Evolutionary conservation across 2,888 invertebrate genomes (phyloP).

Genomic region (Ferrisia virgata): DNA sequence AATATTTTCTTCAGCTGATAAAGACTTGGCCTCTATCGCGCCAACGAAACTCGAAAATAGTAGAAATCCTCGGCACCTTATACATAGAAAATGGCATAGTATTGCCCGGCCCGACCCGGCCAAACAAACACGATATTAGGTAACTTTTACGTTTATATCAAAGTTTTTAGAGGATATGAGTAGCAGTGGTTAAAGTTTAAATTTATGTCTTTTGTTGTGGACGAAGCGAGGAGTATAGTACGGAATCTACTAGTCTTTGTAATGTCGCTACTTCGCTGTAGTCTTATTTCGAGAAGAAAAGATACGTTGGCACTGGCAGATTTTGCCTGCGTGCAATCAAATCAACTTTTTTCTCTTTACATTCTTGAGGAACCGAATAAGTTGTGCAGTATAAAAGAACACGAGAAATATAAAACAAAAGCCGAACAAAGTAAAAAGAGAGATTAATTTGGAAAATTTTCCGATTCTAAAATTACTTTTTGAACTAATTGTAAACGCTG

Average conservation of each 20-base stretch:
- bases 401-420: not conserved
- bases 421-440: not conserved
- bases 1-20: too few species aligned
- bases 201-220: conserved; percentile 36
- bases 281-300: not conserved
- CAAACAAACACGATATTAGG: conserved; percentile 21
- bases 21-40: too few species aligned
- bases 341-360: not conserved
- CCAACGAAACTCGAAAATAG: not conserved
- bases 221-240: not conserved
- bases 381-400: not conserved
- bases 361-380: too few species aligned
- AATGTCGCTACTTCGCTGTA: too few species aligned
- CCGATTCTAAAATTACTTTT: conserved; percentile 10
- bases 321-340: not conserved
- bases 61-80: too few species aligned
- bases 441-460: conserved; percentile 28
- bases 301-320: not conserved
- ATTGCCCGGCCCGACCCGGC: too few species aligned
- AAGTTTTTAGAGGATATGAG: conserved; percentile 30
- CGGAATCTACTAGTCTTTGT: conserved; percentile 16
- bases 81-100: too few species aligned
- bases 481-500: not conserved
- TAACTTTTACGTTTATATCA: not conserved
- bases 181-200: conserved; percentile 31